These are phyloP conservation scores for Anoplophora glabripennis DNA, from an alignment of 1,140 invertebrate species.

Conservation along the genomic window DNA sequence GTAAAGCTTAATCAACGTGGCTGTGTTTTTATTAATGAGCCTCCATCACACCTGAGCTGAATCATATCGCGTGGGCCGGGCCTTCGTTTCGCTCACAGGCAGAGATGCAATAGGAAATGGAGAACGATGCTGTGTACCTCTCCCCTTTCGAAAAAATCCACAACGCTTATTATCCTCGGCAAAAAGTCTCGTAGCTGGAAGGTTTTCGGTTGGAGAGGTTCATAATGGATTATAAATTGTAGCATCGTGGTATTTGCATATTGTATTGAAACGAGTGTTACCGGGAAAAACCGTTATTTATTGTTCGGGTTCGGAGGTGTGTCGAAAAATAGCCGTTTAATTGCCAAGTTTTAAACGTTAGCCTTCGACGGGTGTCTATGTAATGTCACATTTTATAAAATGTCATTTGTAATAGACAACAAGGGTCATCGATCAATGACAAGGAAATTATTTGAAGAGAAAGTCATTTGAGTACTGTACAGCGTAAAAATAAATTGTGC, in stretches of 20 bases:
- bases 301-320: too few species aligned
- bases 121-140: conserved; percentile 4
- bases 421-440: too few species aligned
- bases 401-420: too few species aligned
- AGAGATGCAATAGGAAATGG: conserved; percentile 17
- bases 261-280: conserved; percentile 1
- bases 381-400: too few species aligned
- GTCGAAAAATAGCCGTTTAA: too few species aligned
- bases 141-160: background rate
- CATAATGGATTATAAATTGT: conserved; percentile 19
- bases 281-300: too few species aligned
- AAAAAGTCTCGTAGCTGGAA: conserved; percentile 9
- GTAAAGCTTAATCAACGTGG: conserved; percentile 16
- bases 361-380: too few species aligned
- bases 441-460: too few species aligned
- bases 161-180: conserved; percentile 10
- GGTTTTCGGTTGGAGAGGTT: conserved; percentile 4
- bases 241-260: conserved; percentile 17
- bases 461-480: too few species aligned
- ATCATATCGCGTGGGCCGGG: conserved; percentile 14
- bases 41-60: conserved; percentile 22
- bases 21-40: conserved; percentile 22
- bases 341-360: too few species aligned
- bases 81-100: conserved; percentile 5
- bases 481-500: too few species aligned